Evolutionary conservation across 2,888 invertebrate species (phyloP), one percentile per base, ranked within the genome.

Genomic region (Cerastoderma edule): DNA sequence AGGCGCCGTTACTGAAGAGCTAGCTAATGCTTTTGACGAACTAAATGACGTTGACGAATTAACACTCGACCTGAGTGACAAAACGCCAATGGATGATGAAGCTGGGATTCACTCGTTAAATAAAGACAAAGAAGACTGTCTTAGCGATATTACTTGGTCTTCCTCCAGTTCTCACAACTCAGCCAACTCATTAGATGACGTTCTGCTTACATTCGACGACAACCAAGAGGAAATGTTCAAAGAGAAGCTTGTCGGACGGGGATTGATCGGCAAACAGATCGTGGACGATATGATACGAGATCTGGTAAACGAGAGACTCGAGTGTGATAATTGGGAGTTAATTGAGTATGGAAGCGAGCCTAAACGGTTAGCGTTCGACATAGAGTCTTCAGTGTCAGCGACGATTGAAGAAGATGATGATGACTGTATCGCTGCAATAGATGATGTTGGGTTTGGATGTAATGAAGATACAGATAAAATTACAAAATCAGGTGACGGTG

Each of bases 221-320:
- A 60, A 35, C 19, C 60, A 32, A 24, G 60, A 60, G n/a, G 60
- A 60, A 60, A 24, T 60, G 5, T 39, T 60, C 10, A 60, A 60
- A 39, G 60, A 60, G 30, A 60, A 60, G 8, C 39, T 60, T 1
- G 30, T 60, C 1, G 60, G 39, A 13, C 35, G 60, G 24, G 22
- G 39, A 39, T 22, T 39, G 8, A 35, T 60, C 0, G 60, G 33
- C 24, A 60, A 60, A 39, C 60, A 60, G 33, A 33, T 60, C 6
- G 60, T 60, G 22, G 60, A 60, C 27, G 60, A 60, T 6, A 60
- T 60, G 60, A 60, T 60, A 39, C 60, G 60, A 5, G 60, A 39
- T 16, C 27, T 60, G 3, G 60, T 60, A n/a, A 60, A 60, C 39
- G 60, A 60, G 27, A 60, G 60, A 19, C 22, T 60, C 16, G 60